These are phyloP conservation scores for Catharus ustulatus DNA, from an alignment of 2,797 vertebrate species.

Conservation along the genomic window DNA sequence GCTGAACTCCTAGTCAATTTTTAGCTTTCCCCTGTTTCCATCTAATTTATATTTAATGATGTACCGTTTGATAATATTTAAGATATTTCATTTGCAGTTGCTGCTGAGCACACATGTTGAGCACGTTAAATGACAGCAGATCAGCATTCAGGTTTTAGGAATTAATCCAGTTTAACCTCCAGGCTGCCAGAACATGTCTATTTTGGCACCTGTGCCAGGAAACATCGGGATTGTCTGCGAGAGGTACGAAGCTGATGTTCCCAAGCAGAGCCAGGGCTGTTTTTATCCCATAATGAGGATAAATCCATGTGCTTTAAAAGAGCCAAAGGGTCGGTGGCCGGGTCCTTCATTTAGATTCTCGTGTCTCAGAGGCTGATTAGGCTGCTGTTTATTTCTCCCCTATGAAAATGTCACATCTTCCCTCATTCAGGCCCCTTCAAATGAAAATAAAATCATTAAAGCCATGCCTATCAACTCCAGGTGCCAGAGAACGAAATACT, in stretches of 20 bases:
- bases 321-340: neutral
- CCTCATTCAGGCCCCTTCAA: neutral
- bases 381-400: slow-evolving; percentile 18
- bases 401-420: neutral
- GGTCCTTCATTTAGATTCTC: neutral
- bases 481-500: neutral
- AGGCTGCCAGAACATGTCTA: neutral
- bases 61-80: slow-evolving; percentile 57
- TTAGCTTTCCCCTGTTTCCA: slow-evolving; percentile 66
- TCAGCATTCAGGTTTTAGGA: neutral
- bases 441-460: neutral
- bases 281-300: neutral
- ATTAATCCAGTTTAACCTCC: slow-evolving; percentile 30
- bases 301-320: neutral
- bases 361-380: neutral
- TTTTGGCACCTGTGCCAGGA: neutral
- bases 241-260: neutral
- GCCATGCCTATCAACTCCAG: accelerated
- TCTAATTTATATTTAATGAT: slow-evolving; percentile 73
- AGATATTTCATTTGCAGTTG: slow-evolving; percentile 19
- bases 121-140: neutral
- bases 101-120: slow-evolving; percentile 49
- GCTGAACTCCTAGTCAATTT: slow-evolving; percentile 74
- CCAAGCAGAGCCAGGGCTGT: neutral
- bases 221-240: neutral